These are phyloP conservation scores for Telmatherina bonti DNA, from an alignment of 2,797 vertebrate genomes.

Conservation along the genomic window DNA sequence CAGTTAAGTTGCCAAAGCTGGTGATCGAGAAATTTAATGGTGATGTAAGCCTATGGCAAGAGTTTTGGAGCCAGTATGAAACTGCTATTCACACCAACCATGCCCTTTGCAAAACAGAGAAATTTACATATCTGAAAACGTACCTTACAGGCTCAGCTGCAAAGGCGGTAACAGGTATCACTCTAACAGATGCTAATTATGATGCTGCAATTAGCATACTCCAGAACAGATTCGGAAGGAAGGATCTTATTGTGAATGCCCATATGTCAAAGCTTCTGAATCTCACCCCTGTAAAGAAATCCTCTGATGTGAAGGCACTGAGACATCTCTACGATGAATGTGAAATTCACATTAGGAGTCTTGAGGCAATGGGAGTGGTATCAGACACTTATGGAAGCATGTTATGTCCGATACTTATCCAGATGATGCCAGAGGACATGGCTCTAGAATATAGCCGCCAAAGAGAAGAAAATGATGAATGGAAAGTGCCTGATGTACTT, in stretches of 20 bases:
- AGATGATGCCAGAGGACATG: background rate
- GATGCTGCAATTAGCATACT: slow-evolving; percentile 23
- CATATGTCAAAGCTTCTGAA: background rate
- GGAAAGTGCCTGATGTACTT: no score
- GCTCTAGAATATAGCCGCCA: slow-evolving; percentile 7
- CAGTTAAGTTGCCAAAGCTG: no score
- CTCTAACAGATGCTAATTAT: slow-evolving; percentile 21
- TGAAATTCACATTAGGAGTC: background rate
- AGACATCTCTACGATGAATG: no score
- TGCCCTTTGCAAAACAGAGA: slow-evolving; percentile 37
- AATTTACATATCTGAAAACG: slow-evolving; percentile 30
- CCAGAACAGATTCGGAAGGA: slow-evolving; percentile 37
- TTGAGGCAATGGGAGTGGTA: background rate
- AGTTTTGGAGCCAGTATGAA: slow-evolving; percentile 41
- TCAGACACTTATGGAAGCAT: background rate
- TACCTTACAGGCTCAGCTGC: no score
- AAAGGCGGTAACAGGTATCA: slow-evolving; percentile 25
- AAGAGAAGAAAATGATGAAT: no score
- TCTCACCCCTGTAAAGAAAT: background rate
- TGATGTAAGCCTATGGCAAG: slow-evolving; percentile 37
- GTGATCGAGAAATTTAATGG: slow-evolving; percentile 19
- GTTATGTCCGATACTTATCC: background rate
- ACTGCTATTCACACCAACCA: slow-evolving; percentile 38
- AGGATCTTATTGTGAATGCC: slow-evolving; percentile 32
- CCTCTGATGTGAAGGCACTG: background rate